Base-by-base conservation (phyloP, 2,113 vertebrate genomes). In the Platichthys flesus region DNA sequence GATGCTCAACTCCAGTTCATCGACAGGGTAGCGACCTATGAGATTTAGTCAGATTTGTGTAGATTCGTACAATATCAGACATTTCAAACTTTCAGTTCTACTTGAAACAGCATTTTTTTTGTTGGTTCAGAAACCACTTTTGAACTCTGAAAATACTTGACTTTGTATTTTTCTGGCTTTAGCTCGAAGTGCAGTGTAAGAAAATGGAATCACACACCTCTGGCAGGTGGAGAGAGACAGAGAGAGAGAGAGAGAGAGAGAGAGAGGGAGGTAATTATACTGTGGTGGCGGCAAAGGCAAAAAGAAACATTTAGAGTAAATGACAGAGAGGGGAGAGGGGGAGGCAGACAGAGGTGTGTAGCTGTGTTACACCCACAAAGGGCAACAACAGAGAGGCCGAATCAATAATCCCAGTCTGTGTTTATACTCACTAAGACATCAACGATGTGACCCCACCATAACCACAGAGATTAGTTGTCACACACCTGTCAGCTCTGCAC, bases 381-480 rank as follows among this genome's bases (percentile, higher is more conserved):
- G 26, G 70, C 10, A 49, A 67, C 57, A 76, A 64, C 45, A 18
- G 49, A 57, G 35, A 66, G 37, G 51, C 37, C 49, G 26, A 79
- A 87, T 86, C 86, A 64, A 84, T 87, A 79, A 58, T 62, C 66
- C 55, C 23, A 59, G 51, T 73, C 73, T 76, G 63, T 77, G 74
- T 82, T 79, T 79, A 61, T 78, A 65, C 66, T 71, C 67, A 76
- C 65, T 61, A 60, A 79, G 59, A 84, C 78, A 69, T 76, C 78
- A 74, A 24, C 51, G 45, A n/a, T 73, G 55, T 79, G 67, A 82
- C 76, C 79, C 57, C 71, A 56, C 67, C 70, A 84, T 80, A 84
- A 84, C 79, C 76, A 87, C 9, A 60, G 74, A 73, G 69, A 90
- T 70, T 69, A 86, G 74, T 65, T 83, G 77, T 89, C 86, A 88